Percentiles rank a stretch among this genome's conserved stretches.
phyloP scores from a whole-genome alignment of 2,797 vertebrate genomes.

The Sebastes hubbsi region DNA sequence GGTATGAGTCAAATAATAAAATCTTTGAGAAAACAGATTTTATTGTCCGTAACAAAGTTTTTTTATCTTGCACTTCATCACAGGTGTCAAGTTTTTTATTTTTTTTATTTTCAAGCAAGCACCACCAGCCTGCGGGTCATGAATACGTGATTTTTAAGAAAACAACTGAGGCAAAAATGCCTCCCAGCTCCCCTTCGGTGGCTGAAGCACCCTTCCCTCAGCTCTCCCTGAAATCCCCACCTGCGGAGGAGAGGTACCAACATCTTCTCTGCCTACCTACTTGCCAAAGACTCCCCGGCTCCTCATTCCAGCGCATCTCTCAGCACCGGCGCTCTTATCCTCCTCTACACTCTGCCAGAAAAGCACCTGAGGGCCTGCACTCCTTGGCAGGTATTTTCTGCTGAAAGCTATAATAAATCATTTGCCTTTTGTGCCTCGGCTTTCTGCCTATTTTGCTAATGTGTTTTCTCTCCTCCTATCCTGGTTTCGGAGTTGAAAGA shows the following conservation, averaged over 20 bases:
- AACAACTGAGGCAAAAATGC: conserved; percentile 37
- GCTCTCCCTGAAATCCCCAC: conserved; percentile 38
- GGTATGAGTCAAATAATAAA: not conserved
- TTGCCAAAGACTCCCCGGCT: conserved; percentile 47
- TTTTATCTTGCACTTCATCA: not conserved
- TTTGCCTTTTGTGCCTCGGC: conserved; percentile 76
- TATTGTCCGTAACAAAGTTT: not conserved
- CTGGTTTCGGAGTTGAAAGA: conserved; percentile 68
- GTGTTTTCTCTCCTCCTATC: conserved; percentile 69
- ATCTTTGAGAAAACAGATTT: not conserved
- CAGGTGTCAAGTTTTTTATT: conserved; percentile 6
- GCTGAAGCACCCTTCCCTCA: conserved; percentile 2
- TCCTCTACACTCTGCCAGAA: conserved; percentile 54
- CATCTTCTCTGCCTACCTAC: conserved; percentile 33
- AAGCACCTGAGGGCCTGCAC: conserved; percentile 72
- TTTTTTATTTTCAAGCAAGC: conserved; percentile 12
- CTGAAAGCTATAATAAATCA: conserved; percentile 83
- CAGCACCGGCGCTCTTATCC: conserved; percentile 68
- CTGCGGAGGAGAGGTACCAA: conserved; percentile 31
- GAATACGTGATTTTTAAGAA: conserved; percentile 24
- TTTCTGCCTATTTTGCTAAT: conserved; percentile 70
- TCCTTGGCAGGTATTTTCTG: conserved; percentile 74
- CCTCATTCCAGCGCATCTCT: conserved; percentile 79
- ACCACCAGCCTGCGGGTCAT: conserved; percentile 16
- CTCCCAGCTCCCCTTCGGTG: conserved; percentile 10